A percentile compares a stretch with the other conserved stretches of the same genome.
Conservation (phyloP, 2,888 invertebrate species). For the Willowsia nigromaculata region DNA sequence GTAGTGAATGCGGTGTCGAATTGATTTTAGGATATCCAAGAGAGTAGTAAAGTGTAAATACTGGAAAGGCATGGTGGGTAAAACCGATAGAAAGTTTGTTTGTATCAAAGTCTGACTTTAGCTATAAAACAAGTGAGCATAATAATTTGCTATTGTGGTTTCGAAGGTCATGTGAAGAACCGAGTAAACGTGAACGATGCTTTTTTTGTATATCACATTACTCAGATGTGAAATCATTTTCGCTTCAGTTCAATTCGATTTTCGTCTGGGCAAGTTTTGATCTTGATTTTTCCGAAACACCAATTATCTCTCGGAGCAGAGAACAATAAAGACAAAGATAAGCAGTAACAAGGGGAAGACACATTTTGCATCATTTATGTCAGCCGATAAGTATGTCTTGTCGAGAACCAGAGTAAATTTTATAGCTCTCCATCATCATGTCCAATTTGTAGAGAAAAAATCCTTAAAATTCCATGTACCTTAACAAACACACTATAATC, state of each 20-base stretch:
- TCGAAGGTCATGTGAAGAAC: too few relatives aligned
- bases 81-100: neutral
- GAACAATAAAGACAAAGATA: too few relatives aligned
- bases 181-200: too few relatives aligned
- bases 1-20: neutral
- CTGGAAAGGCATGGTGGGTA: neutral
- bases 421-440: constrained; percentile 53
- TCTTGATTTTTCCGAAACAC: too few relatives aligned
- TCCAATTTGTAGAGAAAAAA: constrained; percentile 45
- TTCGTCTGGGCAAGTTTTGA: too few relatives aligned
- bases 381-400: neutral
- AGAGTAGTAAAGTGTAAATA: neutral
- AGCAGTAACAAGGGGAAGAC: too few relatives aligned
- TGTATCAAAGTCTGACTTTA: neutral
- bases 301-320: too few relatives aligned
- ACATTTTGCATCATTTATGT: neutral
- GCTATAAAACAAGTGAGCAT: neutral
- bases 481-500: neutral
- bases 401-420: constrained; percentile 9
- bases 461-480: constrained; percentile 48
- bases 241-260: too few relatives aligned
- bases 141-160: neutral
- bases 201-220: too few relatives aligned
- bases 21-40: neutral
- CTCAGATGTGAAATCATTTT: too few relatives aligned